Evolutionary conservation across 2,888 invertebrate species (phyloP), one percentile per base, ranked within the genome.

Genomic region (Tetheella fluctuosa): DNA sequence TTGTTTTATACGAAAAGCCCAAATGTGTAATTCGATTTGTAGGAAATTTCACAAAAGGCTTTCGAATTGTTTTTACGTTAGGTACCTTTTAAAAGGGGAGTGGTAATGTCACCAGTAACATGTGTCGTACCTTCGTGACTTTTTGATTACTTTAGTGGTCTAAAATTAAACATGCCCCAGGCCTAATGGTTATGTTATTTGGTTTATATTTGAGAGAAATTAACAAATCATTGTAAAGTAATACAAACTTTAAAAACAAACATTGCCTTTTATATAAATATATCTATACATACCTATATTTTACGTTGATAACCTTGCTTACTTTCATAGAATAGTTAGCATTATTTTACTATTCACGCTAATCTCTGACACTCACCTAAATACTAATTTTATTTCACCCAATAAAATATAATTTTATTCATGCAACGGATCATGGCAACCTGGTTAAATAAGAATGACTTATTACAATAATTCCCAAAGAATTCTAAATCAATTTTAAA

Each of bases 1-100:
- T 71, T 75, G 70, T 70, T 76, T 70, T 20, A 55, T 64, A 54
- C 48, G 54, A 64, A 57, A 58, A 65, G 60, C 60, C 59, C 57
- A 56, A 54, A 57, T 58, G 61, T 64, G 52, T 54, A 54, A 57
- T 57, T 61, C 62, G 54, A 65, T 59, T 64, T 23, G 57, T 56
- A 34, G 37, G 59, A 39, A 59, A 54, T 62, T 60, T 60, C 57
- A 55, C 48, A 25, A 54, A 54, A 28, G 17, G 54, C 12, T 30
- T 15, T 8, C 17, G 30, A 30, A 30, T 54, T 55, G 53, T 28
- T 53, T 53, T 53, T 8, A 25, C n/a, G 53, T 20, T 48, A 30
- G 30, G 30, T 42, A 48, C 48, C 48, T 48, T 48, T 48, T 48
- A 20, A n/a, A 39, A 48, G 48, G 48, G 48, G 48, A 20, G 8